Evolutionary conservation across 2,113 vertebrate species (phyloP), one percentile per base, ranked within the genome.

Genomic region (Dermatemys mawii): DNA sequence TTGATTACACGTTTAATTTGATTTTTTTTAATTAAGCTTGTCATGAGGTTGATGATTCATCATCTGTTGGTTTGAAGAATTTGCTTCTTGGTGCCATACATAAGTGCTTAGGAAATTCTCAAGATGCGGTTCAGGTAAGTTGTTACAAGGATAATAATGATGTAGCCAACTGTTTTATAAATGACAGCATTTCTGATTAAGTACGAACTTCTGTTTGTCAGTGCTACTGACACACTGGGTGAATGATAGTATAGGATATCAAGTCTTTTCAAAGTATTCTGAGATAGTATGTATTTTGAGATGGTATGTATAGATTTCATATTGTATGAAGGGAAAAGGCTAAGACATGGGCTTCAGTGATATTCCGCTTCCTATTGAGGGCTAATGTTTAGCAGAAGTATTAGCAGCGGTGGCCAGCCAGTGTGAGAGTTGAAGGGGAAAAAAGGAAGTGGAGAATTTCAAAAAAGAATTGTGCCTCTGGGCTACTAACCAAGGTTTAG

Each of bases 41-140:
- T 90, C 99, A 99, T 89, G 98, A 98, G 91, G 98, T 99, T 93
- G 98, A 99, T 44, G 99, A 99, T 57, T 93, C 98, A 63, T 98
- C 98, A 0, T 99, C 98, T 90, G 86, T 97, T 91, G 99, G 99
- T 93, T 96, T 99, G 94, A 99, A 98, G 97, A 98, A 99, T 96
- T 98, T 99, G 93, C 99, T 99, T 67, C 99, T 99, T 41, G 99
- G 99, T 97, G 98, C 99, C 98, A 99, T 99, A 97, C 99, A 99
- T 97, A 99, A 99, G 98, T 99, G 99, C 97, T 98, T 99, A 50
- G 99, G 99, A 93, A 99, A 99, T 96, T 98, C 98, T 84, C 99
- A 99, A 97, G 99, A 99, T 97, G 99, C 99, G 91, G 84, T 99
- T 95, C 99, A 99, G 98, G 99, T 99, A 97, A 95, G 51, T 85